Conservation (phyloP, 2,797 vertebrate species). For the Chiroxiphia lanceolata region DNA sequence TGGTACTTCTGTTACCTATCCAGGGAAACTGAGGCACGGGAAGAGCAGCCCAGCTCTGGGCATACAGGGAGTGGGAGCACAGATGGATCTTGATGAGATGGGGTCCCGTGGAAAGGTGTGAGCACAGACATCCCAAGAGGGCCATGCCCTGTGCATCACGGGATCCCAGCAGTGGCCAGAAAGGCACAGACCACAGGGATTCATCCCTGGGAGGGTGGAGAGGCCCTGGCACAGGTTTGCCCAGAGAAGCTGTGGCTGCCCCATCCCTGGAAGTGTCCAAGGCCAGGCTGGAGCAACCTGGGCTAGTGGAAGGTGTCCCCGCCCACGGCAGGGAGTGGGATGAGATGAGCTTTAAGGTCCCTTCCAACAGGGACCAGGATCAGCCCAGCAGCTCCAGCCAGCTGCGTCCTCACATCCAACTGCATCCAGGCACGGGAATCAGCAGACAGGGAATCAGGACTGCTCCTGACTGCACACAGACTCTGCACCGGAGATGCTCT, state of each 20-base stretch:
- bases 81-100: neutral
- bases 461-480: neutral
- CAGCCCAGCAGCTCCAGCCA: neutral
- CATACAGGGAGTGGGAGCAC: neutral
- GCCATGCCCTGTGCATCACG: accelerated
- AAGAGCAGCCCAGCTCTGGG: neutral
- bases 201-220: neutral
- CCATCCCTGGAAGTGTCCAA: neutral
- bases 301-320: neutral
- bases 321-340: neutral
- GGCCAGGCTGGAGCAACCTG: neutral
- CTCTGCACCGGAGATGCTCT: neutral
- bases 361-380: neutral
- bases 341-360: neutral
- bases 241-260: neutral
- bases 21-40: neutral
- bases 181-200: neutral
- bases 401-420: neutral
- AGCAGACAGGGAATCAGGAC: neutral
- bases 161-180: neutral
- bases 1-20: neutral
- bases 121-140: neutral
- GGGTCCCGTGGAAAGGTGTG: neutral
- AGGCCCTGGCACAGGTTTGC: neutral
- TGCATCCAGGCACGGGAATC: neutral